phyloP scores from a whole-genome alignment of 2,113 vertebrate genomes.

The Podarcis raffonei region DNA sequence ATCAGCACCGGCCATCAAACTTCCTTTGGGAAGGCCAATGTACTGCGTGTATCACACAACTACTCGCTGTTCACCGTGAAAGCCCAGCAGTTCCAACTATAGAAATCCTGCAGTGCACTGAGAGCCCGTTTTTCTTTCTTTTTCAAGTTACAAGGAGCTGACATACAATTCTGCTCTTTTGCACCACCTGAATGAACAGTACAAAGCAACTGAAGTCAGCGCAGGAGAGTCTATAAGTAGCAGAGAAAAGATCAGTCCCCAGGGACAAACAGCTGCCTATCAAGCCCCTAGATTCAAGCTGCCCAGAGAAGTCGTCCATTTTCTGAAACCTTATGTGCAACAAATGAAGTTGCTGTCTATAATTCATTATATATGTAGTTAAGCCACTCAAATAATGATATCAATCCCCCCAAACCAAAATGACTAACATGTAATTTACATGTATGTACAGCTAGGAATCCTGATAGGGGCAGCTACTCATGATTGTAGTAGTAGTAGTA shows the following conservation, averaged over 20 bases:
- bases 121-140: fast-evolving
- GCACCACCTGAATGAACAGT: not conserved
- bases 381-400: not conserved
- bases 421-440: not conserved
- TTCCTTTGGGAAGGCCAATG: not conserved
- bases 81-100: fast-evolving
- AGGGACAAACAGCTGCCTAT: not conserved
- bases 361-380: not conserved
- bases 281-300: not conserved
- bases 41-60: not conserved
- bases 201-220: not conserved
- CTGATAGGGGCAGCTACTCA: not conserved
- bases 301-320: not conserved
- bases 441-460: not conserved
- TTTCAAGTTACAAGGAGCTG: fast-evolving
- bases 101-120: not conserved
- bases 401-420: not conserved
- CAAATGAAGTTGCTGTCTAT: not conserved
- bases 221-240: not conserved
- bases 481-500: too few species aligned
- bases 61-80: not conserved
- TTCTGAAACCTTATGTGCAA: not conserved
- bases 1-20: not conserved
- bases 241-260: not conserved
- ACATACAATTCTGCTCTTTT: not conserved